Evolutionary conservation across 2,113 vertebrate genomes (phyloP), one percentile per base, ranked within the genome.

Genomic region (Falcunculus frontatus): DNA sequence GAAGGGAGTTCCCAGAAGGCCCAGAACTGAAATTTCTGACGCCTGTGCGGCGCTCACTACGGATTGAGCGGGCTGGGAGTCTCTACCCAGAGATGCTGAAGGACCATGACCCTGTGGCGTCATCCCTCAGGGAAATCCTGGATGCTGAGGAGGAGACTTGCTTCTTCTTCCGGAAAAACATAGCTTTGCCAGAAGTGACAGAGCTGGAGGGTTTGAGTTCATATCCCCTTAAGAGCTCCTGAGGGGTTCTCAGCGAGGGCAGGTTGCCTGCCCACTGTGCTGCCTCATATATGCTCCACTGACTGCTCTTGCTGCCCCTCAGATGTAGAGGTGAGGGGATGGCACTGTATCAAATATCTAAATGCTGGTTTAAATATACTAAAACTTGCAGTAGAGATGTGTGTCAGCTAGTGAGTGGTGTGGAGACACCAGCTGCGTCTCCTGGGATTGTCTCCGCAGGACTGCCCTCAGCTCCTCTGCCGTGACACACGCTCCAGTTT

Each of bases 31-130:
- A 98, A 62, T 84, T 98, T 3, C 29, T 98, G 62, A 98, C 98
- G 0, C 98, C 98, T 0, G 97, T 98, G 21, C 93, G 98, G 22
- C 97, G 98, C 4, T 98, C 98, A 0, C 29, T 87, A 6, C 91
- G 98, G 44, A 97, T 98, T 1, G 96, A 97, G 69, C 39, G 26
- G 1, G 92, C 37, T 0, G 16, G 33, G 22, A 79, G 94, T 29
- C 12, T 1, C 53, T 98, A 98, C 89, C 98, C 98, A 0, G 81
- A 86, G 33, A 95, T 97, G 96, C 94, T 98, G 25, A 97, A 92
- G 91, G 98, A 98, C 13, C 98, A 98, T 0, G 95, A 98, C 23
- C 44, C 94, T 0, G 96, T 98, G 6, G 98, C 98, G 83, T 91
- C 97, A 2, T 98, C 98, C 46, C 97, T 98, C 11, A 69, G 90